Evolutionary conservation across 2,797 vertebrate species (phyloP), one percentile per base, ranked within the genome.

Genomic region (Clamator glandarius): DNA sequence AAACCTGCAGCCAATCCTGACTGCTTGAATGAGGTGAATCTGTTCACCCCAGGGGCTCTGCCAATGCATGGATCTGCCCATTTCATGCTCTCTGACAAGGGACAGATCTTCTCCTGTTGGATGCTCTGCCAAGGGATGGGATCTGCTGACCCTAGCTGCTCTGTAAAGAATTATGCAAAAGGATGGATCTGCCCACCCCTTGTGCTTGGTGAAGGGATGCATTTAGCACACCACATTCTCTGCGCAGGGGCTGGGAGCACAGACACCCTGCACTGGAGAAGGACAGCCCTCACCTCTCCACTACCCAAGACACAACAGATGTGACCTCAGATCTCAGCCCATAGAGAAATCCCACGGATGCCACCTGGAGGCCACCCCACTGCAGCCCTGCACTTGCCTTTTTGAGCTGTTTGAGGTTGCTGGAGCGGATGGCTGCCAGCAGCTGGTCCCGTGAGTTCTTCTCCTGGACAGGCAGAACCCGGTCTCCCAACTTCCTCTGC

Each of bases 401-500:
- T 97, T 99, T 99, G 92, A 99, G 98, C 93, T 98, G 97, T 96
- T 98, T 98, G 39, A 98, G 94, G 92, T 98, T 97, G 97, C 97
- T 99, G 93, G 98, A 98, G 90, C 99, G 98, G 97, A 99, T 99
- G 36, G 99, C 99, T 5, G 98, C 99, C 64, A 99, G 97, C 75
- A 99, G 98, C 97, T 99, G 99, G 98, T 99, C 99, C 88, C 99
- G 98, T 4, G 99, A 98, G 98, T 99, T 99, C 97, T 98, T 98
- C 93, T 98, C 97, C 64, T 98, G 98, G 4, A 94, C 86, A 1
- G 98, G 98, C 76, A 98, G 96, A 1, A 57, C 97, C 80, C 97
- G 98, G 64, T 98, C 98, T n/a, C 98, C 98, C 97, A 98, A 36
- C 96, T 98, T 99, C 96, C 99, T 98, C 96, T 98, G 98, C 0